A percentile compares a stretch with the other conserved stretches of the same genome.
Conservation (phyloP, 35 echinoderm and acorn worm species). For the Ophioderma brevispina region DNA sequence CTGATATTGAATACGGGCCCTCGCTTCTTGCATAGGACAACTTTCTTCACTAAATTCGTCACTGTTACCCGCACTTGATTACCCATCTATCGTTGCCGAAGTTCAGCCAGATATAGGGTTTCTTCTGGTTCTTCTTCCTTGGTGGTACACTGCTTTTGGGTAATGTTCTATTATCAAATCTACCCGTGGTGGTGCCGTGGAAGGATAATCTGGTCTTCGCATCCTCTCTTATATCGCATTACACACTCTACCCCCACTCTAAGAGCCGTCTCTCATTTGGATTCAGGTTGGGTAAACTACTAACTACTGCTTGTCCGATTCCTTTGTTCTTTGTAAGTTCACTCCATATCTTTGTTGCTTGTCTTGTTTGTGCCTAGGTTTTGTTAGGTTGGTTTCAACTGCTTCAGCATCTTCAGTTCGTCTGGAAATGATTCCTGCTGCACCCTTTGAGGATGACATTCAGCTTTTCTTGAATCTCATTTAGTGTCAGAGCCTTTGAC, state of each 20-base stretch:
- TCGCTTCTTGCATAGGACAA: conserved; percentile 19
- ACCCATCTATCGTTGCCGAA: conserved; percentile 21
- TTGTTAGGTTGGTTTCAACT: background rate
- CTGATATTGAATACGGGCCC: background rate
- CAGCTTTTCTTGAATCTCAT: conserved; percentile 23
- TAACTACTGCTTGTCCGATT: no score
- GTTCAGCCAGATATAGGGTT: conserved; percentile 16
- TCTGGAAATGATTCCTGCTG: conserved; percentile 33
- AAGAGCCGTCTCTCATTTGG: conserved; percentile 16
- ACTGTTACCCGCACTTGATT: background rate
- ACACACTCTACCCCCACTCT: conserved; percentile 47
- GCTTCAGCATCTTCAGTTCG: conserved; percentile 15
- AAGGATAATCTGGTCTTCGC: conserved; percentile 57
- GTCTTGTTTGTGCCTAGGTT: background rate
- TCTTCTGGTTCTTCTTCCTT: conserved; percentile 61
- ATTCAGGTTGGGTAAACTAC: background rate
- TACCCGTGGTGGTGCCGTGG: conserved; percentile 37
- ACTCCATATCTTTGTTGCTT: background rate
- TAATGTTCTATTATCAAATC: conserved; percentile 39
- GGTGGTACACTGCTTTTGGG: conserved; percentile 35
- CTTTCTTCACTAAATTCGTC: background rate
- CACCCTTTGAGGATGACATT: conserved; percentile 21
- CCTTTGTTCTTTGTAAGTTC: no score
- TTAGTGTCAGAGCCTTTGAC: background rate
- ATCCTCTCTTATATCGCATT: conserved; percentile 24